Percentiles rank a stretch among this genome's conserved stretches.
phyloP scores from a whole-genome alignment of 2,113 vertebrate species.

The Hippocampus comes region DNA sequence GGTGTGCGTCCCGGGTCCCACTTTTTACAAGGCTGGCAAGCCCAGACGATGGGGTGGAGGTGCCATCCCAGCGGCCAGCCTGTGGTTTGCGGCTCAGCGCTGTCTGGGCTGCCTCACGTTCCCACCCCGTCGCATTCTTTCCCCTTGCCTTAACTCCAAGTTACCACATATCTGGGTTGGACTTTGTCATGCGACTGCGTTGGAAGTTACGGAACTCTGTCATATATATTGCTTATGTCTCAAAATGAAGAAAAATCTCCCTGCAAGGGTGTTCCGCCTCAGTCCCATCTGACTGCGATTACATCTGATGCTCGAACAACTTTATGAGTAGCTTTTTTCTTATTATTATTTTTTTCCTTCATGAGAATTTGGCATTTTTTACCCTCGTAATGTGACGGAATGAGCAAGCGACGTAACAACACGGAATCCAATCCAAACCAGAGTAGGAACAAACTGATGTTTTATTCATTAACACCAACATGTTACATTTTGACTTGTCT shows the following conservation, averaged over 20 bases:
- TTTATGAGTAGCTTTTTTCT: slow-evolving; percentile 8
- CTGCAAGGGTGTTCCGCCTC: background rate
- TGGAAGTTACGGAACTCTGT: background rate
- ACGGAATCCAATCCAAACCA: slow-evolving; percentile 51
- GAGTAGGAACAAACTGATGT: slow-evolving; percentile 46
- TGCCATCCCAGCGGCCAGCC: slow-evolving; percentile 34
- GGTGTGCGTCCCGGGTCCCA: slow-evolving; percentile 51
- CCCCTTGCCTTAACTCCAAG: slow-evolving; percentile 35
- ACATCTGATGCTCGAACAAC: background rate
- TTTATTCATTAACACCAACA: slow-evolving; percentile 54
- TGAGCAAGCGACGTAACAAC: slow-evolving; percentile 29
- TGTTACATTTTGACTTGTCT: slow-evolving; percentile 37
- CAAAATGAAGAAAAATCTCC: background rate
- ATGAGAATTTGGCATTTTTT: slow-evolving; percentile 12
- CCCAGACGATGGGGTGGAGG: slow-evolving; percentile 19
- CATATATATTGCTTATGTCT: background rate
- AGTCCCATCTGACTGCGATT: slow-evolving; percentile 3
- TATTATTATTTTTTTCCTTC: no score
- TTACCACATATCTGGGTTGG: slow-evolving; percentile 28
- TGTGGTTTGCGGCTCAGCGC: slow-evolving; percentile 61
- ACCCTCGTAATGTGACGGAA: slow-evolving; percentile 28
- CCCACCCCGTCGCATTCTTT: slow-evolving; percentile 50
- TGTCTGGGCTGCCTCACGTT: slow-evolving; percentile 45
- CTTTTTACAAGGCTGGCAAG: slow-evolving; percentile 50
- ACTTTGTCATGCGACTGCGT: slow-evolving; percentile 18